A percentile compares a stretch with the other conserved stretches of the same genome.
phyloP scores from a whole-genome alignment of 1,140 invertebrate genomes.

The Caenorhabditis remanei region DNA sequence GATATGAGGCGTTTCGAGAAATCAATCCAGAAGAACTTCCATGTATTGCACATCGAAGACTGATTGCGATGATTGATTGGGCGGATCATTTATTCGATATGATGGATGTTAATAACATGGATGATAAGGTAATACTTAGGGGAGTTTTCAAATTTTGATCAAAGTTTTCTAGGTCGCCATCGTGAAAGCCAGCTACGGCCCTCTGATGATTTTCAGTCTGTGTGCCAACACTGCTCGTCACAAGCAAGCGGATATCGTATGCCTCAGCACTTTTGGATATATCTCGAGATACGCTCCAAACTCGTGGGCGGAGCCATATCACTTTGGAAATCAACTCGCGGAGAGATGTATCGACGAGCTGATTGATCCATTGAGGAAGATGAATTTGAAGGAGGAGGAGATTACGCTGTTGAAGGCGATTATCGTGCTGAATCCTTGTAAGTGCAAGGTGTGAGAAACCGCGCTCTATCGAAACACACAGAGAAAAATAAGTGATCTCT shows the following conservation, averaged over 20 bases:
- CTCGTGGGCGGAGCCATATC: constrained; percentile 64
- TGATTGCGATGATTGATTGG: constrained; percentile 76
- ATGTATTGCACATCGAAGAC: constrained; percentile 72
- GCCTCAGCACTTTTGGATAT: constrained; percentile 67
- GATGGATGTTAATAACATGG: constrained; percentile 75
- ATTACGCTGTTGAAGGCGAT: constrained; percentile 76
- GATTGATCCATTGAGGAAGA: constrained; percentile 73
- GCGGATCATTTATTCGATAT: constrained; percentile 76
- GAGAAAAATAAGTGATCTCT: neutral
- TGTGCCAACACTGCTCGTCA: constrained; percentile 60
- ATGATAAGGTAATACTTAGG: constrained; percentile 71
- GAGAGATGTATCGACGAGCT: constrained; percentile 75
- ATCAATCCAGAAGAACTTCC: constrained; percentile 71
- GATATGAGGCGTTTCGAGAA: constrained; percentile 76
- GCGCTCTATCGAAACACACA: neutral
- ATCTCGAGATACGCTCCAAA: constrained; percentile 60
- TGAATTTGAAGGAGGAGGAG: constrained; percentile 78
- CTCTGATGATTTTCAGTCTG: constrained; percentile 67
- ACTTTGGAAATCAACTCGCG: constrained; percentile 75
- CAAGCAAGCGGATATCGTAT: constrained; percentile 64
- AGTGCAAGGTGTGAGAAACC: neutral
- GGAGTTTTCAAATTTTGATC: neutral
- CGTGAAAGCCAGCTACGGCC: constrained; percentile 74
- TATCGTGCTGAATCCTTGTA: constrained; percentile 75
- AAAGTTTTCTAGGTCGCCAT: constrained; percentile 66